A percentile compares a stretch with the other conserved stretches of the same genome.
These are phyloP conservation scores for Sprattus sprattus DNA, from an alignment of 2,113 vertebrate genomes.

Conservation along the genomic window DNA sequence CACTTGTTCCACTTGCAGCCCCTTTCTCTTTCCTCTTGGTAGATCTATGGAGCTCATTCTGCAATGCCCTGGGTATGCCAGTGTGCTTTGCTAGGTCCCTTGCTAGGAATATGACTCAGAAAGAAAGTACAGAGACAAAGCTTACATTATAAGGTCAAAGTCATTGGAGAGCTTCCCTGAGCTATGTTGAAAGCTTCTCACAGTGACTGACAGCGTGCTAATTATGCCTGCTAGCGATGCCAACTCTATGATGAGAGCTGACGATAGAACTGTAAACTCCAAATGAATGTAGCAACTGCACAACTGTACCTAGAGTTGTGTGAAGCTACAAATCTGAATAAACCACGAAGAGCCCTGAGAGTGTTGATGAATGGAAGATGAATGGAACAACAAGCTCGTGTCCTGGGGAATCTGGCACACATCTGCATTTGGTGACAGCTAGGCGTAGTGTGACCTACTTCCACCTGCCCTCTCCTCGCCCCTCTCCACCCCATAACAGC, in stretches of 20 bases:
- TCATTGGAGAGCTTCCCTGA: background rate
- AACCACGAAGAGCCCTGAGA: background rate
- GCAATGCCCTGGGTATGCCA: too few relatives aligned
- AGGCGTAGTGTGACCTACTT: background rate
- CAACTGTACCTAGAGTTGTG: too few relatives aligned
- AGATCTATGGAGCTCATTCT: too few relatives aligned
- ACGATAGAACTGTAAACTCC: too few relatives aligned
- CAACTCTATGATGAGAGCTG: too few relatives aligned
- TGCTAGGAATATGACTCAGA: background rate
- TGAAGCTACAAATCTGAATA: background rate
- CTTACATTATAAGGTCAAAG: background rate
- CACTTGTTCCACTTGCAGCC: too few relatives aligned
- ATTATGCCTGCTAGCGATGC: too few relatives aligned
- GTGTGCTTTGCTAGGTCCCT: too few relatives aligned
- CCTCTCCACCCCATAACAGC: background rate
- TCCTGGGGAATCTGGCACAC: constrained; percentile 3
- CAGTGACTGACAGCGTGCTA: background rate
- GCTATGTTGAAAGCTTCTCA: background rate
- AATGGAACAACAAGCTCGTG: background rate
- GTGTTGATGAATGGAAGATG: background rate
- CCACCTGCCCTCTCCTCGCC: background rate
- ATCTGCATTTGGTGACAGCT: background rate
- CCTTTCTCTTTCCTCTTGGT: too few relatives aligned
- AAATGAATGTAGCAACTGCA: too few relatives aligned
- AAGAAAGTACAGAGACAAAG: background rate